phyloP scores from a whole-genome alignment of 2,888 invertebrate species.

The Lepidochitona cinerea region DNA sequence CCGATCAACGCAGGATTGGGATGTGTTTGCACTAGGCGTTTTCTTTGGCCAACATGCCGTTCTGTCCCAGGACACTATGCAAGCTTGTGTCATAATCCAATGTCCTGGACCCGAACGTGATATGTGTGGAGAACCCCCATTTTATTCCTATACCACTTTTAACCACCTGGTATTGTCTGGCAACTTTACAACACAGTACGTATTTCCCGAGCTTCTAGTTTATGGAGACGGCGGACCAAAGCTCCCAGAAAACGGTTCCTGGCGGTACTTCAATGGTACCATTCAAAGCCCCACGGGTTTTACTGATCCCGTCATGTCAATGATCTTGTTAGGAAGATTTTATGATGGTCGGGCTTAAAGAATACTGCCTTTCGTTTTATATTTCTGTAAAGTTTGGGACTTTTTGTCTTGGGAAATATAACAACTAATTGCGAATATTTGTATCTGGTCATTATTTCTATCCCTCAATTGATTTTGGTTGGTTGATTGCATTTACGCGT shows the following conservation, averaged over 20 bases:
- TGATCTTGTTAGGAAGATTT: neutral
- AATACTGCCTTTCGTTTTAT: too few relatives aligned
- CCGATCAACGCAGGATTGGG: neutral
- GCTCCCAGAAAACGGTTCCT: neutral
- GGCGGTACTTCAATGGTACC: neutral
- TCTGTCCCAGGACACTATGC: neutral
- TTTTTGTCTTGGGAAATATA: too few relatives aligned
- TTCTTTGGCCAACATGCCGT: neutral
- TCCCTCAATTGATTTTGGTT: too few relatives aligned
- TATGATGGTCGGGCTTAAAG: too few relatives aligned
- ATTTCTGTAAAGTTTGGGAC: too few relatives aligned
- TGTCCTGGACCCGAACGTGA: neutral
- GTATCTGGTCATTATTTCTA: too few relatives aligned
- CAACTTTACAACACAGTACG: slow-evolving; percentile 22
- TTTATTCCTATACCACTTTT: slow-evolving; percentile 11
- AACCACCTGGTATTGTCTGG: slow-evolving; percentile 12
- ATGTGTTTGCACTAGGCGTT: neutral
- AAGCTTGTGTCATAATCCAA: neutral
- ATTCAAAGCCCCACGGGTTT: neutral
- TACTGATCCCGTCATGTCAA: neutral
- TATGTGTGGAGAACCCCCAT: neutral
- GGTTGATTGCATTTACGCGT: too few relatives aligned
- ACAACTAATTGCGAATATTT: too few relatives aligned
- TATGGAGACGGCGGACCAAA: neutral
- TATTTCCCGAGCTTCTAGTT: slow-evolving; percentile 12